Evolutionary conservation across 2,113 vertebrate genomes (phyloP).

Genomic region (Fulica atra): DNA sequence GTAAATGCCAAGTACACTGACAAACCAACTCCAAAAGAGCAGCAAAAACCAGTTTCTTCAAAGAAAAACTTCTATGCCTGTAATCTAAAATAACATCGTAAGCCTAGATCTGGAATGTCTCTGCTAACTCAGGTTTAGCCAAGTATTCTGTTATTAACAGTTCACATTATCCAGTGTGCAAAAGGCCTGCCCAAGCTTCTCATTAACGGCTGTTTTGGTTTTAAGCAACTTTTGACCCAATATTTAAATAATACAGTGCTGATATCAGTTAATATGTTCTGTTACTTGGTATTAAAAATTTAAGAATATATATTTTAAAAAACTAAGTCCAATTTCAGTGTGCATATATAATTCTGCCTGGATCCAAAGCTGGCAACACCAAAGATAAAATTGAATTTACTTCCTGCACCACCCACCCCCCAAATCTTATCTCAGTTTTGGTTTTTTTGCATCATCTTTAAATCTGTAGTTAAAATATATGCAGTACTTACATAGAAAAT

Average conservation of each 20-base stretch:
- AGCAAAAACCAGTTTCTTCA: constrained; percentile 54
- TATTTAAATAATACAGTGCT: constrained; percentile 49
- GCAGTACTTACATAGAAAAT: constrained; percentile 56
- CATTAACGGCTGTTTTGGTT: constrained; percentile 29
- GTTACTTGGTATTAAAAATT: constrained; percentile 36
- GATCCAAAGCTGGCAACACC: neutral
- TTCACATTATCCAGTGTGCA: constrained; percentile 20
- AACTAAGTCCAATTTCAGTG: neutral
- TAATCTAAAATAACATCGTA: constrained; percentile 36
- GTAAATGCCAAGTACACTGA: constrained; percentile 63
- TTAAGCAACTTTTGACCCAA: constrained; percentile 24
- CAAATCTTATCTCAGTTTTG: neutral
- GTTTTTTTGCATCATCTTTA: constrained; percentile 30
- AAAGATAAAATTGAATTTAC: neutral
- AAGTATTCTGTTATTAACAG: neutral
- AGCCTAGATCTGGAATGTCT: constrained; percentile 32
- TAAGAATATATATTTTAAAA: constrained; percentile 27
- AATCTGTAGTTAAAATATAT: constrained; percentile 62
- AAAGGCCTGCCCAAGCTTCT: neutral
- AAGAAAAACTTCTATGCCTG: constrained; percentile 11
- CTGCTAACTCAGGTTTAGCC: neutral
- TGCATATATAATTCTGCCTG: neutral
- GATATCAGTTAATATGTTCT: neutral
- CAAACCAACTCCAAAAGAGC: constrained; percentile 32
- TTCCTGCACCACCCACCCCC: too few relatives aligned